A percentile compares a stretch with the other conserved stretches of the same genome.
phyloP scores from a whole-genome alignment of 2,888 invertebrate species.

The Tipula lateralis region DNA sequence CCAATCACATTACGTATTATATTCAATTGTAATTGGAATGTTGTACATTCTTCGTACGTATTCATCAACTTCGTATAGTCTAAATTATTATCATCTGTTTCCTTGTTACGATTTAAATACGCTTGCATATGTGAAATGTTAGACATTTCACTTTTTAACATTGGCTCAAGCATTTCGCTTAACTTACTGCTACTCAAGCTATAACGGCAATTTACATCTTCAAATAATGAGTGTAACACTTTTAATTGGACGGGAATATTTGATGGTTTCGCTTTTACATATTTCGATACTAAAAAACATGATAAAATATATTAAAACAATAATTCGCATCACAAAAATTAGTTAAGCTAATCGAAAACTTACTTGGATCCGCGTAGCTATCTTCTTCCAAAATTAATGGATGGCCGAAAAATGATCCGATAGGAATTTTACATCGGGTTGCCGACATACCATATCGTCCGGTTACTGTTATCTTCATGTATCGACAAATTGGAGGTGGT shows the following conservation, averaged over 20 bases:
- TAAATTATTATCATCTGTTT: conserved; percentile 52
- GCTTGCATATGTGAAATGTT: conserved; percentile 80
- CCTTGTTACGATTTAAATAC: conserved; percentile 65
- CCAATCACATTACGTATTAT: conserved; percentile 71
- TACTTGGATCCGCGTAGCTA: conserved; percentile 45
- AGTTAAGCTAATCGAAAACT: not conserved
- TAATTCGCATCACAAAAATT: not conserved
- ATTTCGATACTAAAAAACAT: conserved; percentile 39
- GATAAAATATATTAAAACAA: not conserved
- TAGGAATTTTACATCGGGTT: conserved; percentile 81
- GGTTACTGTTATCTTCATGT: conserved; percentile 86
- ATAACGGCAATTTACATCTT: conserved; percentile 74
- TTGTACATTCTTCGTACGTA: conserved; percentile 70
- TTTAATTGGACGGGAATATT: conserved; percentile 55
- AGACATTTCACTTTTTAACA: conserved; percentile 72
- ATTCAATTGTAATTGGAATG: conserved; percentile 84
- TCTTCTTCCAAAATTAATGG: conserved; percentile 69
- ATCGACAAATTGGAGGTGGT: conserved; percentile 84
- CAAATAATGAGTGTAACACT: conserved; percentile 64
- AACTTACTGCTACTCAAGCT: conserved; percentile 81
- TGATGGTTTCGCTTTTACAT: conserved; percentile 41
- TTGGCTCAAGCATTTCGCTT: conserved; percentile 70
- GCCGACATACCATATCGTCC: conserved; percentile 89
- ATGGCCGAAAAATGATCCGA: conserved; percentile 92
- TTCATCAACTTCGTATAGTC: conserved; percentile 52